phyloP scores from a whole-genome alignment of 2,888 invertebrate species.

The Ornithoptera alexandrae region DNA sequence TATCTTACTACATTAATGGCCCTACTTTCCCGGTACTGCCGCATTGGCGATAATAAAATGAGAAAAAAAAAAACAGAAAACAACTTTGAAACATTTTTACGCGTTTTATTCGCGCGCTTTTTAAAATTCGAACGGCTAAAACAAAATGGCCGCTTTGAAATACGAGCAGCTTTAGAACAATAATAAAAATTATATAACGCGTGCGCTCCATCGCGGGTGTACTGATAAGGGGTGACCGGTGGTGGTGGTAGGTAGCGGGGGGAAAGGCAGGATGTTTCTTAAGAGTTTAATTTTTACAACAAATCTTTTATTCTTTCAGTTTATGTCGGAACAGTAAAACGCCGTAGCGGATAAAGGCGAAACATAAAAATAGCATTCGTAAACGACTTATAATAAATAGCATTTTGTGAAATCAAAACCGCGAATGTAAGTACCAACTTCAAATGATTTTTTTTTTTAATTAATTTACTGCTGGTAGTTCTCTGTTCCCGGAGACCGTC shows the following conservation, averaged over 20 bases:
- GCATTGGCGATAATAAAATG: constrained; percentile 27
- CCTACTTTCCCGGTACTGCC: too few relatives aligned
- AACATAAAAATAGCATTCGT: constrained; percentile 63
- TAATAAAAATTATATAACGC: constrained; percentile 64
- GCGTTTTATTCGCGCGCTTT: constrained; percentile 55
- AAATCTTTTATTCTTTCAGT: constrained; percentile 67
- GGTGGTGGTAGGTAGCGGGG: too few relatives aligned
- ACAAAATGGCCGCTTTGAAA: constrained; percentile 53
- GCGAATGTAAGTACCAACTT: constrained; percentile 28
- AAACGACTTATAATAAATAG: constrained; percentile 59
- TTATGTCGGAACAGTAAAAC: constrained; percentile 65
- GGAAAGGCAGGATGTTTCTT: constrained; percentile 45
- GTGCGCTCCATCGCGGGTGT: constrained; percentile 44
- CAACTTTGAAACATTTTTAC: constrained; percentile 44
- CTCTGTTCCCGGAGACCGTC: too few relatives aligned
- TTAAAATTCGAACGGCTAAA: constrained; percentile 63
- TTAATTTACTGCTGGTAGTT: not conserved
- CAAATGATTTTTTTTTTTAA: constrained; percentile 6
- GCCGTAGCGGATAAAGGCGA: constrained; percentile 61
- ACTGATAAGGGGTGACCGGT: constrained; percentile 47
- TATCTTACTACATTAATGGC: too few relatives aligned
- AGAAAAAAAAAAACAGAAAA: constrained; percentile 42
- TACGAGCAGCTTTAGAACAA: constrained; percentile 57
- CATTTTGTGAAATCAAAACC: constrained; percentile 37
- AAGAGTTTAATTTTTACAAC: constrained; percentile 75